These are phyloP conservation scores for Mormyrus lacerda DNA, from an alignment of 2,113 vertebrate species.

Conservation along the genomic window DNA sequence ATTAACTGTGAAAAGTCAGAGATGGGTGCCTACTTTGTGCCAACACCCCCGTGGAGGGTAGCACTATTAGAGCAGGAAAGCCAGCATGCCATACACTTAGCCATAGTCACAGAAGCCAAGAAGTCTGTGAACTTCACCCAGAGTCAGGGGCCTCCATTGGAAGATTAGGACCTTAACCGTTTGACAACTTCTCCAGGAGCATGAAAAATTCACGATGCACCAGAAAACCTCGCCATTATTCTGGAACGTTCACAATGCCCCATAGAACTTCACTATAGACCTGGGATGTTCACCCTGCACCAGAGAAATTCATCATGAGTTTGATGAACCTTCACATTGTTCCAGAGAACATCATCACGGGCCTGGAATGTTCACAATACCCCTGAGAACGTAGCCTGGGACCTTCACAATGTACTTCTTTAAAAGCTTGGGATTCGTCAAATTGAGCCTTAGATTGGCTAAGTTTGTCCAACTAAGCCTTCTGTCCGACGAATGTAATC, in stretches of 20 bases:
- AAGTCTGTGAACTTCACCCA: neutral
- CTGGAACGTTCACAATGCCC: neutral
- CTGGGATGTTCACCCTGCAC: neutral
- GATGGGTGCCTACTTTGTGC: conserved; percentile 59
- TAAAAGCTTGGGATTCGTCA: neutral
- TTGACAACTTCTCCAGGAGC: neutral
- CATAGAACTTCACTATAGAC: neutral
- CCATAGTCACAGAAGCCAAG: conserved; percentile 23
- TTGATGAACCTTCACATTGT: neutral
- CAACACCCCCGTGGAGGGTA: conserved; percentile 55
- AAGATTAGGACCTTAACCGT: neutral
- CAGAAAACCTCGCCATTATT: neutral
- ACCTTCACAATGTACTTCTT: neutral
- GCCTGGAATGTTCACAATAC: neutral
- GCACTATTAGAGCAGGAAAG: conserved; percentile 49
- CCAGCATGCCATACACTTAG: conserved; percentile 30
- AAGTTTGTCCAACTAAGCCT: neutral
- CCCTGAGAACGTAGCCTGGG: neutral
- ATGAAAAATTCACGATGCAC: neutral
- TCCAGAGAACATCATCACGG: neutral
- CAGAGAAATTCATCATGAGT: neutral
- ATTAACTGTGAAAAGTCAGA: conserved; percentile 69
- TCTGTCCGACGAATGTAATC: neutral
- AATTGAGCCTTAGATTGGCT: neutral
- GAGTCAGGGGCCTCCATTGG: neutral